Conservation (phyloP, 2,113 vertebrate genomes). For the Epinephelus fuscoguttatus region DNA sequence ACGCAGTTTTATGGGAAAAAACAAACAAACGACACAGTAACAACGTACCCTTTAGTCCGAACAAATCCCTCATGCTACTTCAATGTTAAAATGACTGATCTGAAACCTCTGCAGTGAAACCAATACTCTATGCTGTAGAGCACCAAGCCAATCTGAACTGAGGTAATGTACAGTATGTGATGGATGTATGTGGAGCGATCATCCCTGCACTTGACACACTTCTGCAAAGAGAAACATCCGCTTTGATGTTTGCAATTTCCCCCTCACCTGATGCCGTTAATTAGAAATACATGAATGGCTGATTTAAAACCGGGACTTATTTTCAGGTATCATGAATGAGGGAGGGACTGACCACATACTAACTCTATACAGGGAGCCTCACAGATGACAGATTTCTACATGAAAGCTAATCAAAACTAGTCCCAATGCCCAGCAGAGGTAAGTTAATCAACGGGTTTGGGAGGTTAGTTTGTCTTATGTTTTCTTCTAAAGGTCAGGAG, state of each 20-base stretch:
- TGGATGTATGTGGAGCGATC: constrained; percentile 43
- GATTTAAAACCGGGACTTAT: constrained; percentile 38
- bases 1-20: constrained; percentile 34
- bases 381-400: constrained; percentile 43
- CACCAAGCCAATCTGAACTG: constrained; percentile 64
- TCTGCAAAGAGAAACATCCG: constrained; percentile 48
- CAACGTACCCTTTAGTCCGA: constrained; percentile 43
- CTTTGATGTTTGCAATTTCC: constrained; percentile 25
- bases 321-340: constrained; percentile 14
- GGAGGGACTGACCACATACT: constrained; percentile 33
- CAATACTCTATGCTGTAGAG: constrained; percentile 52
- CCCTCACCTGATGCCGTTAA: constrained; percentile 36
- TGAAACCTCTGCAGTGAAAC: constrained; percentile 48
- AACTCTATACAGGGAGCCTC: constrained; percentile 50
- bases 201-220: constrained; percentile 40
- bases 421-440: constrained; percentile 57
- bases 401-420: constrained; percentile 61
- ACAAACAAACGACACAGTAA: constrained; percentile 27
- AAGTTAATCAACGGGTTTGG: constrained; percentile 35
- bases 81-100: constrained; percentile 43
- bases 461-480: constrained; percentile 58
- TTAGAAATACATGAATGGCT: constrained; percentile 47
- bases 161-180: constrained; percentile 70
- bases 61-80: constrained; percentile 63
- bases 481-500: constrained; percentile 54